Percentiles rank a stretch among this genome's conserved stretches.
Conservation (phyloP, 1,140 invertebrate species). For the Sitophilus oryzae region DNA sequence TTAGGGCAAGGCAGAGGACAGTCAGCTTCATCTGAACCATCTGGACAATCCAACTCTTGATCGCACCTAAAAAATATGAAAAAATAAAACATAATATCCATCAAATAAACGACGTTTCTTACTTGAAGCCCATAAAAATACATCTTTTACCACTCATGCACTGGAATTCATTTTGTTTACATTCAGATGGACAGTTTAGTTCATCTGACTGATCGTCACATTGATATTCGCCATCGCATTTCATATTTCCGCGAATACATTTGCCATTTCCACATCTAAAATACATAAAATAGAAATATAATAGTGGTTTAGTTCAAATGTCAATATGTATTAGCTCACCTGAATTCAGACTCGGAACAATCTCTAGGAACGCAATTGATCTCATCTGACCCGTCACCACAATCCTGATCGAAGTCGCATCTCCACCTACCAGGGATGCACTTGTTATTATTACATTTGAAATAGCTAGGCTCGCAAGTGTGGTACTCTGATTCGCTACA, state of each 20-base stretch:
- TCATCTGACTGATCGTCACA: slow-evolving; percentile 61
- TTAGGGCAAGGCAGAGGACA: slow-evolving; percentile 47
- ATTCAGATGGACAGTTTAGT: slow-evolving; percentile 51
- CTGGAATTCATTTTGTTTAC: slow-evolving; percentile 52
- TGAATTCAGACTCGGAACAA: slow-evolving; percentile 64
- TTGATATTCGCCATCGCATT: slow-evolving; percentile 64
- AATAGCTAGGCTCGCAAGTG: slow-evolving; percentile 66
- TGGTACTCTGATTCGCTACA: slow-evolving; percentile 56
- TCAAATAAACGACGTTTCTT: slow-evolving; percentile 2
- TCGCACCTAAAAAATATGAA: slow-evolving; percentile 9
- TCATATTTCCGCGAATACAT: slow-evolving; percentile 52
- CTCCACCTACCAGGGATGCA: slow-evolving; percentile 63
- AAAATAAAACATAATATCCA: slow-evolving; percentile 5
- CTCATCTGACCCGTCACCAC: slow-evolving; percentile 69
- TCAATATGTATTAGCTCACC: slow-evolving; percentile 11
- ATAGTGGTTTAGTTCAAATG: background rate
- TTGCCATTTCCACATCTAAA: slow-evolving; percentile 49
- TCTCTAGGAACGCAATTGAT: slow-evolving; percentile 57
- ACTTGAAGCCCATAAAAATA: slow-evolving; percentile 46
- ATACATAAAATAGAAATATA: background rate
- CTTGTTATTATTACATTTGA: slow-evolving; percentile 69
- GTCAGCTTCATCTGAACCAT: slow-evolving; percentile 55
- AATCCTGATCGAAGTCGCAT: slow-evolving; percentile 64
- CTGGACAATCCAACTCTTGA: slow-evolving; percentile 50
- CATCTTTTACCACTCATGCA: slow-evolving; percentile 53